A percentile compares a stretch with the other conserved stretches of the same genome.
Conservation (phyloP, 1,140 invertebrate species). For the Zeugodacus cucurbitae region DNA sequence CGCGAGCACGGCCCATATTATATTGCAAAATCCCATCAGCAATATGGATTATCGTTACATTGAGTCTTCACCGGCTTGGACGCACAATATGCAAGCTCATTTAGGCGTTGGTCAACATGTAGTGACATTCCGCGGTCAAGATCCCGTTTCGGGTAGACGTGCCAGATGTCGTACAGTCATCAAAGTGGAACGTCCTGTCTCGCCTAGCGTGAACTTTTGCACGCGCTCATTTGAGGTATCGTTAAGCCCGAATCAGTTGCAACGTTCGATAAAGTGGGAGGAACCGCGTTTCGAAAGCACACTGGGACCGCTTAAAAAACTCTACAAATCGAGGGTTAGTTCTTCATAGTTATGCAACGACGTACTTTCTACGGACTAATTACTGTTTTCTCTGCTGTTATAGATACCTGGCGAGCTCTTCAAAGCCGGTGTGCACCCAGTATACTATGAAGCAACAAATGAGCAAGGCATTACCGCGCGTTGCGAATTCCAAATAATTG, state of each 20-base stretch:
- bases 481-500: constrained; percentile 73
- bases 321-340: constrained; percentile 75
- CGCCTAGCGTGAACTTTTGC: constrained; percentile 68
- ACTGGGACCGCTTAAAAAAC: constrained; percentile 70
- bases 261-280: constrained; percentile 73
- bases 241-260: constrained; percentile 69
- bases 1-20: constrained; percentile 69
- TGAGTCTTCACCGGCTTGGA: constrained; percentile 73
- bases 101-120: constrained; percentile 71
- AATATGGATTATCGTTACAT: constrained; percentile 77
- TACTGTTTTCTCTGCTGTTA: neutral
- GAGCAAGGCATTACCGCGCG: constrained; percentile 71
- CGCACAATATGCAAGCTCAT: constrained; percentile 72
- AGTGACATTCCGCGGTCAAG: constrained; percentile 72
- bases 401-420: constrained; percentile 73
- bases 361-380: neutral
- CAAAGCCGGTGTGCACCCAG: constrained; percentile 70
- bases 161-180: constrained; percentile 74
- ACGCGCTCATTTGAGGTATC: constrained; percentile 74
- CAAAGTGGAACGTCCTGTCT: constrained; percentile 69
- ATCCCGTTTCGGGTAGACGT: constrained; percentile 69
- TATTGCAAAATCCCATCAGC: constrained; percentile 73
- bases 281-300: constrained; percentile 75
- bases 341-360: neutral
- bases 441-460: constrained; percentile 75